phyloP scores from a whole-genome alignment of 2,888 invertebrate genomes.

The Acleris emargana region DNA sequence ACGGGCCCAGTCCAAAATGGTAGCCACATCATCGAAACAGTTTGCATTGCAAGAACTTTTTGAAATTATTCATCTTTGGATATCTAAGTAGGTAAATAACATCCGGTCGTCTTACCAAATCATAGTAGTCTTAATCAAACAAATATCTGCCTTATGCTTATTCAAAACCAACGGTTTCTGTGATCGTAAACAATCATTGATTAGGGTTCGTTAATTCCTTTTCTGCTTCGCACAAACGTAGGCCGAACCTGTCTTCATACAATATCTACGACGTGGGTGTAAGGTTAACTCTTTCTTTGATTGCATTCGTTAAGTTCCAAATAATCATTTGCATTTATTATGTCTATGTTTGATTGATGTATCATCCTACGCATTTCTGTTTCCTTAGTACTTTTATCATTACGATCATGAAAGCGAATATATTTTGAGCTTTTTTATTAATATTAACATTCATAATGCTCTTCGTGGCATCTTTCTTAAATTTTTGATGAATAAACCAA shows the following conservation, averaged over 20 bases:
- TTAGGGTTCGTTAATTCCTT: conserved; percentile 26
- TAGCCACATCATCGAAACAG: too few species aligned
- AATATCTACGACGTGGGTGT: conserved; percentile 20
- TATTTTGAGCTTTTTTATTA: neutral
- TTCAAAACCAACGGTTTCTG: conserved; percentile 20
- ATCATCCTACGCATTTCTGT: conserved; percentile 19
- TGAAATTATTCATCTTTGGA: too few species aligned
- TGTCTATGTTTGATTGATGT: conserved; percentile 43
- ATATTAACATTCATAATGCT: neutral
- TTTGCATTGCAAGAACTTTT: too few species aligned
- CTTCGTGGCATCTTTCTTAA: neutral
- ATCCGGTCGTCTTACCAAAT: neutral
- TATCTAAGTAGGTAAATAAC: too few species aligned
- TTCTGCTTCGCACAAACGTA: conserved; percentile 15
- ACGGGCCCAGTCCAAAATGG: too few species aligned
- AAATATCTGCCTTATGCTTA: neutral
- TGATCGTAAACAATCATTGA: conserved; percentile 27
- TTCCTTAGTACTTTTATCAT: conserved; percentile 3
- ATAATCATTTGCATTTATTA: conserved; percentile 54
- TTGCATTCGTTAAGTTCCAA: conserved; percentile 55
- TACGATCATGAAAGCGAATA: too few species aligned
- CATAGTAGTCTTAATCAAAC: neutral
- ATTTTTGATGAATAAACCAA: conserved; percentile 20
- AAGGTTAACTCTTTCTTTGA: conserved; percentile 37
- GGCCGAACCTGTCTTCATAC: conserved; percentile 15